Evolutionary conservation across 2,797 vertebrate genomes (phyloP).

Genomic region (Petrocephalus sullivani): DNA sequence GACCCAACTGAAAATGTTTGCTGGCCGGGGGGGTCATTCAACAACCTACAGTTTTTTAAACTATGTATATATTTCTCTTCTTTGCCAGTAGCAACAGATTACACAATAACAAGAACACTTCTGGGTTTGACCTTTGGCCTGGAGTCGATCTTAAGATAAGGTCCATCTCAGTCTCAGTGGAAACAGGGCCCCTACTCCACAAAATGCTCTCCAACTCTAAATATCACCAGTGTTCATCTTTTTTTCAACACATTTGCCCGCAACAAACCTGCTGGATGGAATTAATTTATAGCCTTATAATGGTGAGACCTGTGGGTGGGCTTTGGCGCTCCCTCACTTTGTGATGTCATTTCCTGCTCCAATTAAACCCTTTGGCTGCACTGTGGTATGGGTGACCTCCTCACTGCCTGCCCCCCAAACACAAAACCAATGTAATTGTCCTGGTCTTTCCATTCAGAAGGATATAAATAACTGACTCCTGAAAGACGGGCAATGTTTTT

Average conservation of each 20-base stretch:
- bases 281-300: neutral
- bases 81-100: neutral
- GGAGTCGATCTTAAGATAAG: neutral
- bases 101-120: neutral
- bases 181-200: neutral
- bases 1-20: neutral
- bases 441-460: neutral
- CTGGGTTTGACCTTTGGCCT: neutral
- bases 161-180: neutral
- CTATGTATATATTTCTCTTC: neutral
- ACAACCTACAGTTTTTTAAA: neutral
- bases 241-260: neutral
- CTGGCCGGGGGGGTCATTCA: neutral
- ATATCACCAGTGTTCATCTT: neutral
- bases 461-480: neutral
- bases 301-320: neutral
- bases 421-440: neutral
- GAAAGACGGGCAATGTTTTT: neutral
- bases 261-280: neutral
- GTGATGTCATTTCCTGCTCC: neutral
- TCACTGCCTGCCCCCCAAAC: neutral
- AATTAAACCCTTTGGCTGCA: neutral
- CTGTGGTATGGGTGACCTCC: neutral
- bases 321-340: neutral
- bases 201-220: neutral